Evolutionary conservation across 2,113 vertebrate genomes (phyloP), one percentile per base, ranked within the genome.

Genomic region (Zapus hudsonius): DNA sequence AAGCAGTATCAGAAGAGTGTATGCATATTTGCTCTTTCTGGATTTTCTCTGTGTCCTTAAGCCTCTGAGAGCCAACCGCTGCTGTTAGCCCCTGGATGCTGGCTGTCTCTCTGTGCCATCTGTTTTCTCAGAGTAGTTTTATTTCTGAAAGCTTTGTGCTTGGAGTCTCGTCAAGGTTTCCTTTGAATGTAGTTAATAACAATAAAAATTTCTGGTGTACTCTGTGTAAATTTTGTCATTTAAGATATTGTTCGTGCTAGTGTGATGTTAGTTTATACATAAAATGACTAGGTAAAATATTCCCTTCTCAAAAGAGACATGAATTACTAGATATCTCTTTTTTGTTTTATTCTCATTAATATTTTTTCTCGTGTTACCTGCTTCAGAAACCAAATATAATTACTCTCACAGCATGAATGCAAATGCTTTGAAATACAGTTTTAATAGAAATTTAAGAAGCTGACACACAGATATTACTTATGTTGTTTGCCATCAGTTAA

Each of bases 181-280:
- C 36, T 90, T 90, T 90, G 42, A 93, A 78, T 38, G 33, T 42
- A 76, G 27, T 57, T 92, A 70, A 81, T 25, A 80, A 74, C 4
- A 91, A 29, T 64, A 63, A 70, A 81, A 74, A 72, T 29, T 52
- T 79, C 16, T 86, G 44, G 57, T 74, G 61, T 82, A 40, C 86
- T 83, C 29, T 91, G 8, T 92, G 61, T 16, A 83, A 10, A 88
- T 89, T 83, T 93, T 90, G 85, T 91, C 29, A 13, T 93, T 93
- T 72, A 83, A 89, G 87, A 85, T 52, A 52, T 61, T 79, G 74
- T 92, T 92, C 57, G 42, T 89, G 15, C 31, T 61, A 40, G 84
- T 76, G 36, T 84, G 29, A 83, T 61, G 81, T 63, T 66, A 75
- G 42, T 82, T 89, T 82, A 82, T 94, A 87, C 2, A 19, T 57